Percentiles rank a stretch among this genome's conserved stretches.
Evolutionary conservation across 53 echinoderm and acorn worm genomes (phyloP).

Genomic region (Stichopus horrens): DNA sequence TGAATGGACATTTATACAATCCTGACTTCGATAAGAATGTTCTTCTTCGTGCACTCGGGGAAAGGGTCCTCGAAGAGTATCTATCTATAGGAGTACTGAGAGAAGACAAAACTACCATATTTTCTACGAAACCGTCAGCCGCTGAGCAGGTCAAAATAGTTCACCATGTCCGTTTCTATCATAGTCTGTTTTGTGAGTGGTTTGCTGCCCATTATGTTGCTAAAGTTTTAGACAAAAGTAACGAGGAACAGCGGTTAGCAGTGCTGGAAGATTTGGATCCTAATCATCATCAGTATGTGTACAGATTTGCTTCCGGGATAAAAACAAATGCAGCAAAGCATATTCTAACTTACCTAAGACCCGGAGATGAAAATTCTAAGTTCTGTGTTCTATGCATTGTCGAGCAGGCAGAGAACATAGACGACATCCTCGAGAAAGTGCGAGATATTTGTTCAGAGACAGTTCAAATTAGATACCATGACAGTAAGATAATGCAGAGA

Average conservation of each 20-base stretch:
- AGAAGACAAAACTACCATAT: not conserved
- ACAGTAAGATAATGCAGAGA: not conserved
- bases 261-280: not conserved
- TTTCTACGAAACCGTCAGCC: not conserved
- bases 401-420: not conserved
- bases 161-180: slow-evolving; percentile 1
- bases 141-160: not conserved
- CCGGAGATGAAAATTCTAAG: not conserved
- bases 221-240: not conserved
- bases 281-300: not conserved
- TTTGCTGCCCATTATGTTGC: slow-evolving; percentile 1
- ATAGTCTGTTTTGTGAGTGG: slow-evolving; percentile 21
- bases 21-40: not conserved
- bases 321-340: not conserved
- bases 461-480: not conserved
- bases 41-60: not conserved
- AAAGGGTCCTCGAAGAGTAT: not conserved
- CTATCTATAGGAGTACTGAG: not conserved
- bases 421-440: not conserved
- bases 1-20: not conserved
- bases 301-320: slow-evolving; percentile 3
- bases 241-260: not conserved
- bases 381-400: slow-evolving; percentile 1
- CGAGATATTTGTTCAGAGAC: not conserved
- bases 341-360: not conserved